phyloP scores from a whole-genome alignment of 2,888 invertebrate species.

The Mythimna loreyi region DNA sequence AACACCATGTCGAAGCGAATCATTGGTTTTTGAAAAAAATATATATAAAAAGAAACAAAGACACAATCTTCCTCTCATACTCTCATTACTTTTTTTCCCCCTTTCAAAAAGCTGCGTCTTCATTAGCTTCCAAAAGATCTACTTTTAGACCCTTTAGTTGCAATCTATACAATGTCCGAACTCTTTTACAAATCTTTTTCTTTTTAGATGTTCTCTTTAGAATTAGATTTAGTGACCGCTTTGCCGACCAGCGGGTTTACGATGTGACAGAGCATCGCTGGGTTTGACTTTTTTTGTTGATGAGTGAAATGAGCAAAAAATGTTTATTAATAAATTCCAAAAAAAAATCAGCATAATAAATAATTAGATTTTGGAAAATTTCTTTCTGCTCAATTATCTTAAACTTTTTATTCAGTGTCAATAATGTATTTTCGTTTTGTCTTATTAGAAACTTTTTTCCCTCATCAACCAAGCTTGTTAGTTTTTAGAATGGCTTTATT shows the following conservation, averaged over 20 bases:
- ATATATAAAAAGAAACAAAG: constrained; percentile 21
- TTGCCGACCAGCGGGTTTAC: constrained; percentile 83
- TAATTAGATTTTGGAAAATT: not conserved
- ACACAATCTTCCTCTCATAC: constrained; percentile 44
- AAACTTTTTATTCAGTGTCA: not conserved
- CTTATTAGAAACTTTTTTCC: constrained; percentile 43
- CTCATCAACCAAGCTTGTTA: constrained; percentile 76
- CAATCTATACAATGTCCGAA: constrained; percentile 63
- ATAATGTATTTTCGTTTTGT: not conserved
- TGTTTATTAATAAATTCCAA: not conserved
- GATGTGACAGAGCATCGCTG: constrained; percentile 76
- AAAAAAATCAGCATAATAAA: not conserved
- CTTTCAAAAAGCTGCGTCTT: constrained; percentile 45
- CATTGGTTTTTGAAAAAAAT: constrained; percentile 46
- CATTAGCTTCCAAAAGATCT: constrained; percentile 43
- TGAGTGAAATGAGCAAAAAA: constrained; percentile 53
- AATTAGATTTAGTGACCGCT: constrained; percentile 80
- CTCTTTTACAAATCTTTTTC: constrained; percentile 66
- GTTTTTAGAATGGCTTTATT: constrained; percentile 82
- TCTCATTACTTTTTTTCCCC: constrained; percentile 37
- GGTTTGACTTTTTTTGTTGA: constrained; percentile 73
- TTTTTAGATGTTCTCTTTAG: constrained; percentile 73
- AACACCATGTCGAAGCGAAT: constrained; percentile 36
- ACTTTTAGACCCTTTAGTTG: constrained; percentile 60
- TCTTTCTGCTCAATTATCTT: not conserved